phyloP scores from a whole-genome alignment of 2,888 invertebrate genomes.

The Pristionchus japonicus region DNA sequence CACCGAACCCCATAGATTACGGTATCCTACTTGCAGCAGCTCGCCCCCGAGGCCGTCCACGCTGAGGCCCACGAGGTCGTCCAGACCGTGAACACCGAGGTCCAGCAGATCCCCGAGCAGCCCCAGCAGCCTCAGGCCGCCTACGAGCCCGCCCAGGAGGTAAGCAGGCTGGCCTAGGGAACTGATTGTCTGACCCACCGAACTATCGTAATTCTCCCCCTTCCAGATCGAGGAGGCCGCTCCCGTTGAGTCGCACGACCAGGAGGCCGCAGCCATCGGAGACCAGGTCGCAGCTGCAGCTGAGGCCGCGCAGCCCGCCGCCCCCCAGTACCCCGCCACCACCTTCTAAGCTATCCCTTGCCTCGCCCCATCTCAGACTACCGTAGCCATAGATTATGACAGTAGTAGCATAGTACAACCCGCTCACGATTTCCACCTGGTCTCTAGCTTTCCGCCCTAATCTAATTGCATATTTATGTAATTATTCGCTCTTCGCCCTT shows the following conservation, averaged over 20 bases:
- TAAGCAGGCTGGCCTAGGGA: neutral
- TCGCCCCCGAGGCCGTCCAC: conserved; percentile 37
- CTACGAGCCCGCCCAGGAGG: conserved; percentile 43
- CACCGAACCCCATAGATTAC: neutral
- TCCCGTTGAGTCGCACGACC: conserved; percentile 1
- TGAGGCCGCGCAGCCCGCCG: conserved; percentile 43
- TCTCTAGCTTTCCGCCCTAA: conserved; percentile 14
- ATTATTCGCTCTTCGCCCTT: neutral
- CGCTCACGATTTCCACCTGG: conserved; percentile 6
- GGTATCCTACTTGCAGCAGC: neutral
- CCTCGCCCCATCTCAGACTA: neutral
- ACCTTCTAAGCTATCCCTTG: neutral
- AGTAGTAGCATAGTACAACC: neutral
- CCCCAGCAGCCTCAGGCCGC: neutral
- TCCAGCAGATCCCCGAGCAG: neutral
- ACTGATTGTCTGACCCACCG: neutral
- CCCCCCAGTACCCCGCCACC: conserved; percentile 43
- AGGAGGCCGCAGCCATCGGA: conserved; percentile 8
- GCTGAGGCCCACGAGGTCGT: conserved; percentile 32
- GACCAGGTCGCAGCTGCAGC: conserved; percentile 43
- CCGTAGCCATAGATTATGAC: neutral
- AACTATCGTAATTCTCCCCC: neutral
- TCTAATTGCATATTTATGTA: conserved; percentile 29
- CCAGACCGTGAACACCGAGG: conserved; percentile 16
- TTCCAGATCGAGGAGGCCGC: conserved; percentile 42